phyloP scores from a whole-genome alignment of 2,113 vertebrate species.

The Neolamprologus tretocephalus region DNA sequence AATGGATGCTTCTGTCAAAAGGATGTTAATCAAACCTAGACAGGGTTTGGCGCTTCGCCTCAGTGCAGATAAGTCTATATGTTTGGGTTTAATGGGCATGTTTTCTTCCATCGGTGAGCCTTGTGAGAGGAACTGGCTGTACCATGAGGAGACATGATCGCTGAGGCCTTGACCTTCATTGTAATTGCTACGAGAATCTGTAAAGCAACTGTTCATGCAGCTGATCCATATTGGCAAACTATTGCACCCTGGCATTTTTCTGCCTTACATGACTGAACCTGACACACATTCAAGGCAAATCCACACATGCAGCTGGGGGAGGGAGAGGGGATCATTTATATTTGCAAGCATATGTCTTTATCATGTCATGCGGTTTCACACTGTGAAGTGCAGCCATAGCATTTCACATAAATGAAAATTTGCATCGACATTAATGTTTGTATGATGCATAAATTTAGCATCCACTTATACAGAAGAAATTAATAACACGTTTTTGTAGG shows the following conservation, averaged over 20 bases:
- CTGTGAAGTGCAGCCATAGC: neutral
- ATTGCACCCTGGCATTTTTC: conserved; percentile 24
- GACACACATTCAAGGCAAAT: neutral
- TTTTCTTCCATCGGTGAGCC: neutral
- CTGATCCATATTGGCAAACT: conserved; percentile 48
- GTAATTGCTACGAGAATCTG: conserved; percentile 24
- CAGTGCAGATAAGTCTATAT: neutral
- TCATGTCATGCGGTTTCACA: neutral
- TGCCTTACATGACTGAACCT: conserved; percentile 38
- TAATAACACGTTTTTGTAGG: neutral
- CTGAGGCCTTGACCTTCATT: conserved; percentile 3
- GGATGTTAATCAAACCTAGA: neutral
- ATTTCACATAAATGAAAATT: neutral
- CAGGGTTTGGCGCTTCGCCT: neutral
- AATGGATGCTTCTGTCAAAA: neutral
- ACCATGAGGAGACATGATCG: neutral
- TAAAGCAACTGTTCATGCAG: conserved; percentile 46
- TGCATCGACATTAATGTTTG: neutral
- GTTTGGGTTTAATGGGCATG: neutral
- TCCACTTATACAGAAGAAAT: neutral
- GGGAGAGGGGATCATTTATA: neutral
- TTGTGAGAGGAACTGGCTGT: neutral
- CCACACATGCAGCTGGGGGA: neutral
- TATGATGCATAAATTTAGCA: neutral
- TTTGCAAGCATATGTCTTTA: neutral